These are phyloP conservation scores for Cephus sareptanus DNA, from an alignment of 2,888 invertebrate genomes.

Conservation along the genomic window DNA sequence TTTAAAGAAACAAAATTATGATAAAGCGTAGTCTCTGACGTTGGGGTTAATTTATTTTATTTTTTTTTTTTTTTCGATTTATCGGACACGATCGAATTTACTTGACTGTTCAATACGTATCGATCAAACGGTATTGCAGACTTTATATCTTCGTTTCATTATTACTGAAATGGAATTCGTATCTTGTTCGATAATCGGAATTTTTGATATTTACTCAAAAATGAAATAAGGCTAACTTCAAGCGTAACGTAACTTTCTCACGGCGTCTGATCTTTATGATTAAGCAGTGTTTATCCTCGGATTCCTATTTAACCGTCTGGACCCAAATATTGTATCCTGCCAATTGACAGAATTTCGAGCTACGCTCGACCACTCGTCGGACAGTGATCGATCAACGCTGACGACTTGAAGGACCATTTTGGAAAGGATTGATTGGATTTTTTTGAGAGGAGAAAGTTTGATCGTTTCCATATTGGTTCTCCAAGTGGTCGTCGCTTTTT, in stretches of 20 bases:
- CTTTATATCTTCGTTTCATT: not conserved
- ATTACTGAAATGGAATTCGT: not conserved
- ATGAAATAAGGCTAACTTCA: not conserved
- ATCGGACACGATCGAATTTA: not conserved
- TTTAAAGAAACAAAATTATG: not conserved
- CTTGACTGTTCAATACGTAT: not conserved
- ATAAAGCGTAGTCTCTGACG: not conserved
- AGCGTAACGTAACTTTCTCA: not conserved
- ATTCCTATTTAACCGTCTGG: not conserved
- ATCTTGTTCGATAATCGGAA: not conserved
- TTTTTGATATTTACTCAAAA: not conserved
- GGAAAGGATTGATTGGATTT: constrained; percentile 8
- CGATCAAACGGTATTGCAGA: not conserved
- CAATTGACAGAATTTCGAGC: not conserved
- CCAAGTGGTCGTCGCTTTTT: constrained; percentile 34
- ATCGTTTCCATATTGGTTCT: constrained; percentile 20
- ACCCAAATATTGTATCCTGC: not conserved
- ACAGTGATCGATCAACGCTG: constrained; percentile 21
- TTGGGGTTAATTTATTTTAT: not conserved
- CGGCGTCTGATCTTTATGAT: not conserved
- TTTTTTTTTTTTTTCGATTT: not conserved
- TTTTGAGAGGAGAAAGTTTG: not conserved
- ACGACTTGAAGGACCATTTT: constrained; percentile 23
- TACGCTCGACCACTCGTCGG: not conserved
- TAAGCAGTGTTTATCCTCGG: not conserved